Conservation (phyloP, 1,140 invertebrate genomes). For the Drosophila bocki region DNA sequence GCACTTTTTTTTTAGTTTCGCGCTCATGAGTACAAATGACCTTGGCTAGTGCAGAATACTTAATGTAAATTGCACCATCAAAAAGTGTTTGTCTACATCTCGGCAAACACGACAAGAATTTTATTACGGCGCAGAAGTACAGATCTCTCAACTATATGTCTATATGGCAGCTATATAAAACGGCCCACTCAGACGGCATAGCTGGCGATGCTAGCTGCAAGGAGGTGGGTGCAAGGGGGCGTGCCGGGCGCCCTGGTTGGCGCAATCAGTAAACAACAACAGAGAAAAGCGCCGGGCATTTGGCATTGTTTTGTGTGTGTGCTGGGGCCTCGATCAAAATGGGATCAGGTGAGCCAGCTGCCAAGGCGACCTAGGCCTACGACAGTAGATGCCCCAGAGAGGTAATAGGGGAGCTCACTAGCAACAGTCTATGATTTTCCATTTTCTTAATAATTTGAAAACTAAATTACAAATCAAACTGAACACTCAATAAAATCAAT, state of each 20-base stretch:
- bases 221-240: background rate
- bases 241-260: slow-evolving; percentile 38
- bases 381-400: slow-evolving; percentile 1
- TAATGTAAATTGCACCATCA: slow-evolving; percentile 50
- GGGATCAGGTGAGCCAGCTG: slow-evolving; percentile 15
- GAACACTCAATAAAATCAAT: background rate
- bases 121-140: slow-evolving; percentile 44
- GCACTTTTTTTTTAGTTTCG: slow-evolving; percentile 25
- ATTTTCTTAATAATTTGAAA: no score
- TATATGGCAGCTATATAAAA: slow-evolving; percentile 54
- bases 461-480: no score
- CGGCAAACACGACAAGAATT: slow-evolving; percentile 42
- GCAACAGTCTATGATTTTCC: background rate
- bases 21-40: slow-evolving; percentile 4
- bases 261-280: slow-evolving; percentile 40
- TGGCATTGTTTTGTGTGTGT: slow-evolving; percentile 38
- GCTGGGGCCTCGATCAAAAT: slow-evolving; percentile 23
- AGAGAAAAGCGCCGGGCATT: slow-evolving; percentile 17
- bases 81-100: slow-evolving; percentile 50
- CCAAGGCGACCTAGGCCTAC: slow-evolving; percentile 42
- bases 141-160: slow-evolving; percentile 53
- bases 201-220: background rate
- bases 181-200: slow-evolving; percentile 1
- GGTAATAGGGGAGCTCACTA: background rate
- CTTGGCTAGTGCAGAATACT: slow-evolving; percentile 43